These are phyloP conservation scores for Acestrorhynchus altus DNA, from an alignment of 2,797 vertebrate genomes.

Conservation along the genomic window DNA sequence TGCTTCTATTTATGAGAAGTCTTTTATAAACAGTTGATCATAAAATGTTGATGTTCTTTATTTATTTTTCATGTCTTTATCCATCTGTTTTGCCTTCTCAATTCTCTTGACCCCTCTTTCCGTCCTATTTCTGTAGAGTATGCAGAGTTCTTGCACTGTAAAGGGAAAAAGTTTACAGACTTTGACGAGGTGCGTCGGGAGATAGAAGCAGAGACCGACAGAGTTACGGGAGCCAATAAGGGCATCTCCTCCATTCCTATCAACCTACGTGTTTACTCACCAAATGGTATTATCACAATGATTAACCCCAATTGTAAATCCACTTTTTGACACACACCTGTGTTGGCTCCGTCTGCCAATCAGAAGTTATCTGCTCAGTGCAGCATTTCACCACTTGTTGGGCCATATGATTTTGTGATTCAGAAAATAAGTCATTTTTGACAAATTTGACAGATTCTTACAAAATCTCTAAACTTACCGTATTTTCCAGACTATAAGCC, in stretches of 20 bases:
- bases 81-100: background rate
- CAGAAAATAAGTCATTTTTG: too few relatives aligned
- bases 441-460: too few relatives aligned
- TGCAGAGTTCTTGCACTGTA: conserved; percentile 77
- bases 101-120: conserved; percentile 1
- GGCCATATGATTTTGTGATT: too few relatives aligned
- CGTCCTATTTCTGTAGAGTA: conserved; percentile 64
- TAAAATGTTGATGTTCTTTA: background rate
- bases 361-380: background rate
- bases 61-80: background rate
- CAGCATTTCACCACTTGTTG: background rate
- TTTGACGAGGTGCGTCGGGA: conserved; percentile 89
- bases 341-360: background rate
- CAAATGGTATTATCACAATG: conserved; percentile 81
- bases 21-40: background rate
- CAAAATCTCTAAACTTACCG: too few relatives aligned
- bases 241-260: conserved; percentile 93
- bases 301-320: background rate
- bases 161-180: conserved; percentile 86
- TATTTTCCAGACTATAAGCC: too few relatives aligned
- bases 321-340: background rate
- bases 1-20: background rate
- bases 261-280: conserved; percentile 89
- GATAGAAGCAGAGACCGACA: conserved; percentile 89
- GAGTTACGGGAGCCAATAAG: conserved; percentile 91